Percentiles rank a stretch among this genome's conserved stretches.
Evolutionary conservation across 2,113 vertebrate species (phyloP).

Genomic region (Hemiscyllium ocellatum): DNA sequence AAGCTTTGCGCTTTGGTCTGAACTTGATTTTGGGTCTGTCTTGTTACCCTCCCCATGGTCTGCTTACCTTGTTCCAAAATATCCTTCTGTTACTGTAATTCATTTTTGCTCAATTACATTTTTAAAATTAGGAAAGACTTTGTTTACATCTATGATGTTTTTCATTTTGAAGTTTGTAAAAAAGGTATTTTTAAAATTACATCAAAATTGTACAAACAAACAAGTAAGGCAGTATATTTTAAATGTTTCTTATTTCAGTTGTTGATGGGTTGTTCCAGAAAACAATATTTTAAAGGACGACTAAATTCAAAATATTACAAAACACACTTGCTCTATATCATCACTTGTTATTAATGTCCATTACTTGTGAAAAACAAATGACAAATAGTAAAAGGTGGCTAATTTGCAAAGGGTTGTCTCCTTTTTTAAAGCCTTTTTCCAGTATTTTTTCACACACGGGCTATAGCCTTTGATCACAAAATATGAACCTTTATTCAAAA

Average conservation of each 20-base stretch:
- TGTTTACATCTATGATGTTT: not conserved
- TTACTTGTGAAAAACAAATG: not conserved
- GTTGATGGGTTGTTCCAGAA: not conserved
- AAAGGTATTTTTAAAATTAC: not conserved
- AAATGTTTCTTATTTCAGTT: not conserved
- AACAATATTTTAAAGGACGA: not conserved
- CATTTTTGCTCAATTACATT: not conserved
- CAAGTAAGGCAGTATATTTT: not conserved
- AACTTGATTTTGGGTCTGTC: not conserved
- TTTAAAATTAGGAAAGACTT: not conserved
- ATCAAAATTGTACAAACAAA: constrained; percentile 6
- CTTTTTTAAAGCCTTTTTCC: not conserved
- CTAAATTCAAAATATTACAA: not conserved
- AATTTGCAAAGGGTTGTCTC: not conserved
- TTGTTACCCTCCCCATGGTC: not conserved
- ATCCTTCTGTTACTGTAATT: not conserved
- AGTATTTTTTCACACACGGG: not conserved
- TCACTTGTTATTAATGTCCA: not conserved
- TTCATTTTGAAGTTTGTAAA: not conserved
- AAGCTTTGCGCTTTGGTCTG: not conserved
- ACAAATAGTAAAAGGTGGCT: not conserved
- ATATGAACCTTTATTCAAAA: not conserved
- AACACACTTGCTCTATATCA: not conserved
- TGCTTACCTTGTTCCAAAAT: not conserved
- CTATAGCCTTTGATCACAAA: not conserved